phyloP scores from a whole-genome alignment of 2,797 vertebrate species.

The Sebastes minor region DNA sequence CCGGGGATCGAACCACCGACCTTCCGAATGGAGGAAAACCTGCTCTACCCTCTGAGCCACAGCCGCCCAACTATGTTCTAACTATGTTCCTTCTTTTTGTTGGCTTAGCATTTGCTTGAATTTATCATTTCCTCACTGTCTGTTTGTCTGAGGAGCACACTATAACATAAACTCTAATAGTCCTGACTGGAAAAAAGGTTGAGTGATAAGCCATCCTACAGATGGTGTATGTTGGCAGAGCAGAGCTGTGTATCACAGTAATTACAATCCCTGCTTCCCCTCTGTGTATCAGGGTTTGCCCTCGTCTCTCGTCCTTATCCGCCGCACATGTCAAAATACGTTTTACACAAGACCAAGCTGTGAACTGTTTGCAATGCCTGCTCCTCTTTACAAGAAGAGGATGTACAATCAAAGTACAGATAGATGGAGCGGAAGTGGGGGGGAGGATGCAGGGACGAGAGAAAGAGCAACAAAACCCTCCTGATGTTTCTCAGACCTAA shows the following conservation, averaged over 20 bases:
- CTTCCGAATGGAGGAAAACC: too few relatives aligned
- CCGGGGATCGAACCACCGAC: too few relatives aligned
- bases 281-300: slow-evolving; percentile 11
- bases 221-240: slow-evolving; percentile 36
- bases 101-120: not conserved
- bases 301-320: slow-evolving; percentile 23
- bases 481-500: slow-evolving; percentile 54
- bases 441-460: slow-evolving; percentile 39
- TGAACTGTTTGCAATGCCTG: slow-evolving; percentile 2
- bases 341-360: slow-evolving; percentile 10
- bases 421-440: slow-evolving; percentile 36
- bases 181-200: slow-evolving; percentile 6
- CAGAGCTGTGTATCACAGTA: slow-evolving; percentile 14
- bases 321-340: slow-evolving; percentile 25
- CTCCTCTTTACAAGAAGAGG: slow-evolving; percentile 43
- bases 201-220: slow-evolving; percentile 31
- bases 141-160: too few relatives aligned
- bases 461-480: slow-evolving; percentile 46
- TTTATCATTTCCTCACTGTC: not conserved
- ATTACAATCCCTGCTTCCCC: slow-evolving; percentile 25
- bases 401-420: slow-evolving; percentile 45
- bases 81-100: too few relatives aligned
- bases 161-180: not conserved
- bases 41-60: too few relatives aligned
- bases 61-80: too few relatives aligned